phyloP scores from a whole-genome alignment of 2,797 vertebrate species.

The Chloroceryle inda region DNA sequence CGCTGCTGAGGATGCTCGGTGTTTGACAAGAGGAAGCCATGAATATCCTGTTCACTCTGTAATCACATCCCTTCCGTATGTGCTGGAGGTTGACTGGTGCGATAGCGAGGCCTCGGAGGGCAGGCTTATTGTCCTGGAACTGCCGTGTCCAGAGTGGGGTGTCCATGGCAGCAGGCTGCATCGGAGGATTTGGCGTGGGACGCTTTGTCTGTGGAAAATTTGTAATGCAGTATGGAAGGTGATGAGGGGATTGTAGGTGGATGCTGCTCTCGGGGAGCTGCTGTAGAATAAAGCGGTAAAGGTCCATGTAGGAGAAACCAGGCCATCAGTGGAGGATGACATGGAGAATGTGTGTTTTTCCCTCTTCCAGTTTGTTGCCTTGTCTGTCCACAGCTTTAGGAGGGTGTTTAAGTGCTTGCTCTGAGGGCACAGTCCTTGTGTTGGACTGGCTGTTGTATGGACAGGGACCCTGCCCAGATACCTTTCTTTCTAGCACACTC shows the following conservation, averaged over 20 bases:
- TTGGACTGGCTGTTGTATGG: background rate
- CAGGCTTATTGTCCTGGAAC: background rate
- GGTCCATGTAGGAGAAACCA: background rate
- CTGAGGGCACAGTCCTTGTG: background rate
- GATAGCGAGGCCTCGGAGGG: background rate
- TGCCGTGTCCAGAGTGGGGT: background rate
- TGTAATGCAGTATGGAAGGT: background rate
- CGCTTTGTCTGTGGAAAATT: background rate
- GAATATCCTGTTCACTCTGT: background rate
- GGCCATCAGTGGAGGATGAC: background rate
- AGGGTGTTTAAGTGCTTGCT: background rate
- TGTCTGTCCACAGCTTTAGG: background rate
- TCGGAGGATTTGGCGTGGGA: background rate
- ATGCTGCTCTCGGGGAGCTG: background rate
- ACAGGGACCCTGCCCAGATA: background rate
- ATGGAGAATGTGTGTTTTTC: background rate
- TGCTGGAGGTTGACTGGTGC: background rate
- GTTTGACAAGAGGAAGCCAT: background rate
- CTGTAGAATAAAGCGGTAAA: background rate
- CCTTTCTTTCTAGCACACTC: background rate
- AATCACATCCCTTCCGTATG: rapidly evolving
- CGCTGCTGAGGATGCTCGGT: background rate
- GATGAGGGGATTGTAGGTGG: background rate
- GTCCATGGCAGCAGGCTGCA: background rate
- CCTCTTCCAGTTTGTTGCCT: background rate